phyloP scores from a whole-genome alignment of 2,888 invertebrate species.

The Eudasyphora cyanicolor region DNA sequence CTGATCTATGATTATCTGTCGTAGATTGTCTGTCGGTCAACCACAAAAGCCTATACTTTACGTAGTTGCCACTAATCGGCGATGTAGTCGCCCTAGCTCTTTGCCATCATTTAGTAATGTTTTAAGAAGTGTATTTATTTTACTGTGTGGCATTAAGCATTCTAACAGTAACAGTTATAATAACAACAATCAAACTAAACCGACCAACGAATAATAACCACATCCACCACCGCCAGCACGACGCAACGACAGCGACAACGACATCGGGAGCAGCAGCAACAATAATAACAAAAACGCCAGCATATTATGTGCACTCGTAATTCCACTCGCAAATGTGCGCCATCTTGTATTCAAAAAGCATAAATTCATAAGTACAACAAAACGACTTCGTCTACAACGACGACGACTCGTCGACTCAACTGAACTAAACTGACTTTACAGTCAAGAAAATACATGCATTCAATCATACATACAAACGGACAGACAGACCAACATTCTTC shows the following conservation, averaged over 20 bases:
- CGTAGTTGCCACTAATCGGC: too few relatives aligned
- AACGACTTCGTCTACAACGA: slow-evolving; percentile 34
- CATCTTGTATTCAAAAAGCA: slow-evolving; percentile 47
- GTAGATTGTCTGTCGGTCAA: too few relatives aligned
- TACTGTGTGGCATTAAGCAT: not conserved
- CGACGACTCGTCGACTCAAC: slow-evolving; percentile 14
- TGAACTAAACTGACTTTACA: slow-evolving; percentile 4
- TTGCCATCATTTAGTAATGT: too few relatives aligned
- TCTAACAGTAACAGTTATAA: slow-evolving; percentile 12
- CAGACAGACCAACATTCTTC: not conserved
- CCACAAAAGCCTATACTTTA: too few relatives aligned
- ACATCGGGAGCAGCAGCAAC: not conserved
- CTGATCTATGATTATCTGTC: too few relatives aligned
- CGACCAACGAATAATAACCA: too few relatives aligned
- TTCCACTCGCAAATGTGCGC: slow-evolving; percentile 37
- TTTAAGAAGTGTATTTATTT: slow-evolving; percentile 4
- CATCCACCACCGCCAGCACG: too few relatives aligned
- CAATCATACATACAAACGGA: slow-evolving; percentile 3
- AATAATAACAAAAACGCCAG: too few relatives aligned
- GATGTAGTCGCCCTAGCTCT: too few relatives aligned
- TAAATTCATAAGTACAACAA: slow-evolving; percentile 26
- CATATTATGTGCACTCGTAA: slow-evolving; percentile 29
- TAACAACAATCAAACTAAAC: not conserved
- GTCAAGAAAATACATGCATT: slow-evolving; percentile 22
- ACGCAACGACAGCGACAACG: not conserved